These are phyloP conservation scores for Poecilus cupreus DNA, from an alignment of 2,888 invertebrate species.

Conservation along the genomic window DNA sequence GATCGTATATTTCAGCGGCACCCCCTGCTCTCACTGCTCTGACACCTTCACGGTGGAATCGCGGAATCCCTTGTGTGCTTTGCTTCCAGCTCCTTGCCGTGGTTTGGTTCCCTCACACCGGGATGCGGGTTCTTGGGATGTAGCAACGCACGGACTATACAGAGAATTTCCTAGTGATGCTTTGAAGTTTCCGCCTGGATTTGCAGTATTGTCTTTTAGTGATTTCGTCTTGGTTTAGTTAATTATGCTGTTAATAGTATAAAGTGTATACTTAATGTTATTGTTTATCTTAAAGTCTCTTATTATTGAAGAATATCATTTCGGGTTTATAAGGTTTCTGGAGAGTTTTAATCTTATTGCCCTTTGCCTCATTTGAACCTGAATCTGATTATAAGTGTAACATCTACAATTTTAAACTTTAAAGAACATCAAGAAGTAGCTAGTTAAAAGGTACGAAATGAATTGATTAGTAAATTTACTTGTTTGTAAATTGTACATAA, in stretches of 20 bases:
- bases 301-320: not conserved
- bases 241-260: slow-evolving; percentile 29
- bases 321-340: not conserved
- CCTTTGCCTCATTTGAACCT: not conserved
- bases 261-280: slow-evolving; percentile 13
- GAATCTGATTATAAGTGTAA: no score
- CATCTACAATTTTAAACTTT: no score
- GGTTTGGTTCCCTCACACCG: not conserved
- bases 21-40: not conserved
- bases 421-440: no score
- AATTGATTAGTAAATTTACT: no score
- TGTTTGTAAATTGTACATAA: no score
- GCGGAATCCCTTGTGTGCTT: not conserved
- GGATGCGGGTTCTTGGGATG: slow-evolving; percentile 6
- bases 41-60: slow-evolving; percentile 20
- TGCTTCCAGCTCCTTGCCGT: not conserved
- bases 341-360: no score
- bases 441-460: no score
- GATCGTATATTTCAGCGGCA: slow-evolving; percentile 59
- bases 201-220: slow-evolving; percentile 30
- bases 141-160: not conserved
- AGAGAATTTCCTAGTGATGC: slow-evolving; percentile 17
- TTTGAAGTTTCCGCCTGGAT: slow-evolving; percentile 22
- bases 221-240: slow-evolving; percentile 26
- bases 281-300: not conserved